Evolutionary conservation across 2,113 vertebrate species (phyloP).

Genomic region (Ochotona curzoniae): DNA sequence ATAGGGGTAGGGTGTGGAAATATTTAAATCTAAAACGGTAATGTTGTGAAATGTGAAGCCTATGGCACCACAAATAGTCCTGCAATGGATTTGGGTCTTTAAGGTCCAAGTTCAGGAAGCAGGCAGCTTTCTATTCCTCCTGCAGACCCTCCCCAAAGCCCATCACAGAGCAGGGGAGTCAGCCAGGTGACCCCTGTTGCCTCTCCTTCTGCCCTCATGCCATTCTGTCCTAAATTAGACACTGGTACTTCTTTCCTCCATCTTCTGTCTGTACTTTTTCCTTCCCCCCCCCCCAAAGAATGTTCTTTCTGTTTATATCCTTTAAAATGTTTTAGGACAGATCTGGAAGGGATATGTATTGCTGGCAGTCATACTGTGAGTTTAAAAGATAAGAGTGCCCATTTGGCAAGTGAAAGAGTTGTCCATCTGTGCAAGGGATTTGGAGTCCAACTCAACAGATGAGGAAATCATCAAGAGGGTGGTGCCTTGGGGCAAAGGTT

Average conservation of each 20-base stretch:
- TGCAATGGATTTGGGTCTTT: neutral
- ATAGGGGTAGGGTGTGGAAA: neutral
- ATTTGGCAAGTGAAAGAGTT: neutral
- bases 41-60: constrained; percentile 24
- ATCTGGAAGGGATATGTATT: neutral
- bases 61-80: neutral
- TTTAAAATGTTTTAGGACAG: constrained; percentile 1
- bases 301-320: neutral
- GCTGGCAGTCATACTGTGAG: neutral
- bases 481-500: neutral
- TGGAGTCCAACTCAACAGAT: neutral
- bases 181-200: neutral
- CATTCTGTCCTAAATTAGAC: neutral
- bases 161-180: neutral
- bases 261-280: neutral
- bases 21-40: constrained; percentile 41
- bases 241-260: neutral
- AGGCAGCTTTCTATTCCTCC: neutral
- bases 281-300: no score
- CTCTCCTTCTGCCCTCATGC: neutral
- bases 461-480: neutral
- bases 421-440: neutral
- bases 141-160: neutral
- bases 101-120: neutral
- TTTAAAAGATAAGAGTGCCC: neutral